Conservation (phyloP, 2,888 invertebrate genomes). For the Polymixis flavicincta region DNA sequence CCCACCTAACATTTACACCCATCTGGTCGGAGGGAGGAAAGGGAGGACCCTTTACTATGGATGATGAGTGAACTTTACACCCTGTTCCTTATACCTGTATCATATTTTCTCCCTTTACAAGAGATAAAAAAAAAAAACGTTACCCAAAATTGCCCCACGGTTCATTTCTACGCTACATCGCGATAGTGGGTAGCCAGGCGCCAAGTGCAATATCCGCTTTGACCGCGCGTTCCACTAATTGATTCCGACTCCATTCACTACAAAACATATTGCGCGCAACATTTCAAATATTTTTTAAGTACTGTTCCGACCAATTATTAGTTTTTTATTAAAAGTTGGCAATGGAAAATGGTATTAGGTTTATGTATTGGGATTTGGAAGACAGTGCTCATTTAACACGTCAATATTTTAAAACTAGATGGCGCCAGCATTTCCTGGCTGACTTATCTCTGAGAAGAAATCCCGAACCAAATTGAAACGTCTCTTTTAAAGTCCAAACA, state of each 20-base stretch:
- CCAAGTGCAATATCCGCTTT: conserved; percentile 74
- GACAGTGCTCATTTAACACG: too few relatives aligned
- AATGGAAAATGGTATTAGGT: background rate
- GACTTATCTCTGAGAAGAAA: too few relatives aligned
- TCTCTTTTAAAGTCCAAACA: too few relatives aligned
- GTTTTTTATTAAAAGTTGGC: conserved; percentile 17
- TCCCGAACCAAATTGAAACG: too few relatives aligned
- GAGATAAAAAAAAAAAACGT: background rate
- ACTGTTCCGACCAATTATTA: conserved; percentile 24
- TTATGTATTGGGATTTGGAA: background rate
- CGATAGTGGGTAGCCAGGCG: conserved; percentile 52
- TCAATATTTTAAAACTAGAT: too few relatives aligned
- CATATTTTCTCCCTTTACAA: too few relatives aligned
- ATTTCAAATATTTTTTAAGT: conserved; percentile 47
- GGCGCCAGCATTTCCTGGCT: too few relatives aligned
- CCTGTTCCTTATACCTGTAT: too few relatives aligned
- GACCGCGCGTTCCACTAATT: conserved; percentile 75
- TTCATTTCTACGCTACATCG: conserved; percentile 34
- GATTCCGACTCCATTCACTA: conserved; percentile 72
- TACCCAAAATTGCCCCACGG: conserved; percentile 28
- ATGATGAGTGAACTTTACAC: too few relatives aligned
- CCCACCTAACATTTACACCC: too few relatives aligned
- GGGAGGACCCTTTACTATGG: too few relatives aligned
- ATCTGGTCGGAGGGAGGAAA: too few relatives aligned
- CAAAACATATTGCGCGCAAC: conserved; percentile 58